phyloP scores from a whole-genome alignment of 2,113 vertebrate species.

The Etheostoma spectabile region DNA sequence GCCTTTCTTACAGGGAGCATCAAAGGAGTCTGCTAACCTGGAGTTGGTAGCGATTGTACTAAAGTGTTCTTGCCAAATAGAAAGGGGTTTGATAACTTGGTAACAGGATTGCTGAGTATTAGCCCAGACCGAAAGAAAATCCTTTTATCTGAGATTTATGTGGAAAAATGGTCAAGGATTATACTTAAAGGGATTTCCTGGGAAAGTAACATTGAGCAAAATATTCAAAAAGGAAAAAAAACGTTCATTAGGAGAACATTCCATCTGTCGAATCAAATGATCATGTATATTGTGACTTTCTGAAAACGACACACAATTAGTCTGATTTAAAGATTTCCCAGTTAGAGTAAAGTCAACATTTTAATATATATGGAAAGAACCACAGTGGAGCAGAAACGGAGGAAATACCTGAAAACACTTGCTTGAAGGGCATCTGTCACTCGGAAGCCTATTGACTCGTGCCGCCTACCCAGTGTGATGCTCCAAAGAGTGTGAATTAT shows the following conservation, averaged over 20 bases:
- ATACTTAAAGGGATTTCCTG: slow-evolving; percentile 6
- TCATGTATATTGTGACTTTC: slow-evolving; percentile 7
- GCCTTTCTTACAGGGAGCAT: background rate
- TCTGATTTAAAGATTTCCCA: slow-evolving; percentile 9
- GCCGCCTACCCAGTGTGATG: slow-evolving; percentile 27
- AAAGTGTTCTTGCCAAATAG: background rate
- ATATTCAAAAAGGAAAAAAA: slow-evolving; percentile 5
- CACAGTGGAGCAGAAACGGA: slow-evolving; percentile 5
- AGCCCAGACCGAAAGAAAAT: slow-evolving; percentile 21
- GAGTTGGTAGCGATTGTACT: background rate
- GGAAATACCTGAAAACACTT: slow-evolving; percentile 33
- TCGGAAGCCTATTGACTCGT: slow-evolving; percentile 46
- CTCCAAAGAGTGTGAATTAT: slow-evolving; percentile 66
- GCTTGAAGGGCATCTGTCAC: slow-evolving; percentile 47
- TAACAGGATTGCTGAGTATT: slow-evolving; percentile 41
- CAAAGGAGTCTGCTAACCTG: background rate
- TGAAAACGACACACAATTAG: background rate
- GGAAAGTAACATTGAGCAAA: background rate
- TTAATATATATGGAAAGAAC: slow-evolving; percentile 4
- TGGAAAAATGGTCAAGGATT: slow-evolving; percentile 12
- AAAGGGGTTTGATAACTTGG: background rate
- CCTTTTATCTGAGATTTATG: slow-evolving; percentile 32
- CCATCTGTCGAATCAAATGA: background rate
- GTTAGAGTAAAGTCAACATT: slow-evolving; percentile 4
- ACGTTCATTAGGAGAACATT: background rate